Evolutionary conservation across 1,140 invertebrate species (phyloP), one percentile per base, ranked within the genome.

Genomic region (Conus ventricosus): DNA sequence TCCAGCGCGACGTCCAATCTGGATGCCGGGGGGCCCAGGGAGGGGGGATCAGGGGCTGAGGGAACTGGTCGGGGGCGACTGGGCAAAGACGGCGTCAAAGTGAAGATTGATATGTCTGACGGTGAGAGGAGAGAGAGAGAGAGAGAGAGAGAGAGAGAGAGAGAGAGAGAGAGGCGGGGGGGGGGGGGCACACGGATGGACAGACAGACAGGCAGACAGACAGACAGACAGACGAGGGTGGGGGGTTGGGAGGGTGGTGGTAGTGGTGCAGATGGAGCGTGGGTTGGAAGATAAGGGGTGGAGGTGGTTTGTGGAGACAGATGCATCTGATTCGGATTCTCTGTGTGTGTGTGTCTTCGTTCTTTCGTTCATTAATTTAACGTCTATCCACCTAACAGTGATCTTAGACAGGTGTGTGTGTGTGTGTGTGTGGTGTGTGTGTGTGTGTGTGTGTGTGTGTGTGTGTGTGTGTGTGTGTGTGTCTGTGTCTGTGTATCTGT

Each of bases 61-160:
- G 53, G 10, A 5, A 57, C 13, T 6, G 53, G 13, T 8, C 11
- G 83, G n/a, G 57, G 27, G 60, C 39, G 51, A 60, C 8, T 15
- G 57, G 57, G 67, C 13, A 23, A 67, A 15, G 75, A 86, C 54
- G 78, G 85, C 4, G 67, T 51, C 51, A 87, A 75, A 5, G 82
- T 87, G 23, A 84, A 39, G 82, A 84, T 84, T n/a, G 82, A 84
- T n/a, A 23, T 84, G 82, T 60, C 82, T 4, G 82, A 84, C 10
- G 57, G 82, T 84, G 57, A 84, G 81, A 0, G 10, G 10, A 13
- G 60, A 13, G 60, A 13, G 60, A 13, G 60, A 13, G 60, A 39
- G 39, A 39, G 39, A 39, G 39, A 39, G 39, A 39, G 39, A 39
- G 39, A 39, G 39, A 39, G 39, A 39, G 39, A 13, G 60, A 39